Conservation (phyloP, 2,797 vertebrate genomes). For the Galagoides demidoff region DNA sequence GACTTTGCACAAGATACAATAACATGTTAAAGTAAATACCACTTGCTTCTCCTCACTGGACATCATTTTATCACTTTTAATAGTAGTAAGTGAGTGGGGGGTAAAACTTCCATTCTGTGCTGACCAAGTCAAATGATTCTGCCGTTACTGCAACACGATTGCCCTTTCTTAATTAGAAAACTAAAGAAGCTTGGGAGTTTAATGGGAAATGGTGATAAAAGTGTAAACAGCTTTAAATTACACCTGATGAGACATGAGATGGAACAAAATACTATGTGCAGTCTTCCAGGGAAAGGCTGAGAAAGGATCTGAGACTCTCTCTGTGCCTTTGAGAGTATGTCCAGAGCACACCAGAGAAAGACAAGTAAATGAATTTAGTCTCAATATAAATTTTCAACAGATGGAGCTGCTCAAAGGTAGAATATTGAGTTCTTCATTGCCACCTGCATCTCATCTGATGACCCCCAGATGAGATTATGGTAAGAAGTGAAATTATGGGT, state of each 20-base stretch:
- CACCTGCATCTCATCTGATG: neutral
- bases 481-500: neutral
- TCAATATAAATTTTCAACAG: neutral
- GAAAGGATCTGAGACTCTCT: neutral
- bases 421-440: neutral
- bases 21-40: neutral
- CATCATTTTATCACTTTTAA: neutral
- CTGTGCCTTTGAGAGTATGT: too few relatives aligned
- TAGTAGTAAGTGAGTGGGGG: neutral
- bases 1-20: neutral
- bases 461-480: neutral
- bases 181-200: neutral
- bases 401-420: neutral
- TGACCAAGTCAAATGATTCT: neutral
- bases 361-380: neutral
- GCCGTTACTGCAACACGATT: too few relatives aligned
- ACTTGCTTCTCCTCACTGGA: neutral
- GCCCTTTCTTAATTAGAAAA: neutral
- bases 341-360: neutral
- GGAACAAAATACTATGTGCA: neutral
- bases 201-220: neutral
- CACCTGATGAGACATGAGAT: neutral
- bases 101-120: accelerated
- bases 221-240: neutral
- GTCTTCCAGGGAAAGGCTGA: neutral